Evolutionary conservation across 2,113 vertebrate genomes (phyloP).

Genomic region (Toxostoma redivivum): DNA sequence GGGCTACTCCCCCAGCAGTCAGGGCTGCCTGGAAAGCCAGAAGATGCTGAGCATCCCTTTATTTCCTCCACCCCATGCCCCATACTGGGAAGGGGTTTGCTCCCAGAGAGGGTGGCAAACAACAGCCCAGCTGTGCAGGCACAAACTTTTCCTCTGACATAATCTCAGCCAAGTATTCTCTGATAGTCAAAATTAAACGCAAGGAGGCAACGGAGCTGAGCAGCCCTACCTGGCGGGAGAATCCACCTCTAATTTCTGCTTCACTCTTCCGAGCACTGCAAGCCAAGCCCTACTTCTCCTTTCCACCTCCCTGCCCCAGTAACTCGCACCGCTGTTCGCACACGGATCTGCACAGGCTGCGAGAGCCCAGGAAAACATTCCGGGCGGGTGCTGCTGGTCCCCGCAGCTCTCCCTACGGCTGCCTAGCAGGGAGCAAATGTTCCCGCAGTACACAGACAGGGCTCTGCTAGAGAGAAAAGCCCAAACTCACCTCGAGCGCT

Average conservation of each 20-base stretch:
- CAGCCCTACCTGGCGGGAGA: not conserved
- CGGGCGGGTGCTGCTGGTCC: not conserved
- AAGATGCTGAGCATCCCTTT: not conserved
- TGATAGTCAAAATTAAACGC: not conserved
- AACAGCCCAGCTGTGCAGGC: not conserved
- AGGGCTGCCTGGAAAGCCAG: not conserved
- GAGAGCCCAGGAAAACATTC: not conserved
- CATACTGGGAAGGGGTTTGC: not conserved
- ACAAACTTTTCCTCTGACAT: not conserved
- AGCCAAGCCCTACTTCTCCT: not conserved
- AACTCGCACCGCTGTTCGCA: fast-evolving
- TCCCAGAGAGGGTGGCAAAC: not conserved
- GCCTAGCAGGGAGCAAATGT: not conserved
- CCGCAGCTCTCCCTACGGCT: not conserved
- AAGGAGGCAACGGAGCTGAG: not conserved
- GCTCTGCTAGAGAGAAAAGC: not conserved
- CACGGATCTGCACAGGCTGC: fast-evolving
- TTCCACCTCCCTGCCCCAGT: fast-evolving
- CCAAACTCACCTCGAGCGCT: not conserved
- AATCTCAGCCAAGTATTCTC: not conserved
- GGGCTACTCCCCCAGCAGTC: not conserved
- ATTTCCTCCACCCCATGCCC: not conserved
- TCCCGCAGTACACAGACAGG: fast-evolving
- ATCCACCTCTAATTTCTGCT: not conserved
- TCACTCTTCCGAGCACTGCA: not conserved